Conservation (phyloP, 1,140 invertebrate species). For the Teleogryllus occipitalis region DNA sequence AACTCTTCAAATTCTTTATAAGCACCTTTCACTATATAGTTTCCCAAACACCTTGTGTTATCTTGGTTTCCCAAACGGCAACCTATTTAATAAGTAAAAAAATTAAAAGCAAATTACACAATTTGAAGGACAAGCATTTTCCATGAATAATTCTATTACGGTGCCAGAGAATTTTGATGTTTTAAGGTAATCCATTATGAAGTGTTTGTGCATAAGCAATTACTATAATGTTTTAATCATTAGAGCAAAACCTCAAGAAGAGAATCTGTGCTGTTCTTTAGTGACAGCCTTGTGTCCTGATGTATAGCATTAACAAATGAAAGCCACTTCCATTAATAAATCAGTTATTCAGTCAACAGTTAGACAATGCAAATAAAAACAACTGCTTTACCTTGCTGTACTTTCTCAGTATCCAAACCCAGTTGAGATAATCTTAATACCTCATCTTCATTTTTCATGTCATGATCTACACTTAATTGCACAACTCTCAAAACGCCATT, state of each 20-base stretch:
- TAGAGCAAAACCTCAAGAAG: too few relatives aligned
- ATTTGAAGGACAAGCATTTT: too few relatives aligned
- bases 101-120: not conserved
- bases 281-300: not conserved
- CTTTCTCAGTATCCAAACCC: slow-evolving; percentile 54
- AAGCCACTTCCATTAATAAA: not conserved
- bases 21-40: slow-evolving; percentile 78
- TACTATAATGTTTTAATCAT: too few relatives aligned
- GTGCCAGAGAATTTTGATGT: too few relatives aligned
- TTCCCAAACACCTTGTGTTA: slow-evolving; percentile 76
- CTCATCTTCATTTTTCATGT: slow-evolving; percentile 76
- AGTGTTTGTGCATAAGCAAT: too few relatives aligned
- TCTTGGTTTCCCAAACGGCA: slow-evolving; percentile 60
- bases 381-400: slow-evolving; percentile 47
- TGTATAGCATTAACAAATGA: not conserved
- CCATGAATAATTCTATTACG: too few relatives aligned
- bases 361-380: not conserved
- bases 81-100: slow-evolving; percentile 33
- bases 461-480: slow-evolving; percentile 76
- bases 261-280: not conserved
- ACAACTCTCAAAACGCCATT: slow-evolving; percentile 71
- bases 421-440: slow-evolving; percentile 60
- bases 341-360: not conserved
- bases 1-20: slow-evolving; percentile 76
- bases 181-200: too few relatives aligned